Percentiles rank a stretch among this genome's conserved stretches.
phyloP scores from a whole-genome alignment of 1,140 invertebrate genomes.

The Drosophila azteca region DNA sequence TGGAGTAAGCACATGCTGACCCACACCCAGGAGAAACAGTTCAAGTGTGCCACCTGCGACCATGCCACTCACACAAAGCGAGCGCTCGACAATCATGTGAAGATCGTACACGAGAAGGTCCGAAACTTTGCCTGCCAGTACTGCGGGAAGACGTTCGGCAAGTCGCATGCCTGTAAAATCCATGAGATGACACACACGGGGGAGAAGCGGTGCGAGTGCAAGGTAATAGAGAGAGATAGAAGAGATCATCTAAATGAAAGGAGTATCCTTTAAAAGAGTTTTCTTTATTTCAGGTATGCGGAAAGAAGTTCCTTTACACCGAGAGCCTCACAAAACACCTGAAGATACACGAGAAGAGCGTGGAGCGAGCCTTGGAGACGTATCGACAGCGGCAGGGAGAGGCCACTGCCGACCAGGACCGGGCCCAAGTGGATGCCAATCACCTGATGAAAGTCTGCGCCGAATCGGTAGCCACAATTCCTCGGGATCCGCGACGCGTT shows the following conservation, averaged over 20 bases:
- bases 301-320: slow-evolving; percentile 70
- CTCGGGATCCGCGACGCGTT: slow-evolving; percentile 68
- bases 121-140: slow-evolving; percentile 77
- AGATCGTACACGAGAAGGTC: slow-evolving; percentile 79
- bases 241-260: background rate
- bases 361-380: slow-evolving; percentile 69
- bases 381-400: slow-evolving; percentile 69
- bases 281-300: slow-evolving; percentile 39
- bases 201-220: slow-evolving; percentile 83
- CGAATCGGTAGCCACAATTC: slow-evolving; percentile 76
- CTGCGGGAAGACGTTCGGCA: slow-evolving; percentile 80
- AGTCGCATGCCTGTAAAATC: slow-evolving; percentile 79
- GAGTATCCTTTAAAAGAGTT: background rate
- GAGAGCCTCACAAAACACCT: slow-evolving; percentile 76
- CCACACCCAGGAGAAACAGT: slow-evolving; percentile 79
- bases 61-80: slow-evolving; percentile 77
- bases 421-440: slow-evolving; percentile 47
- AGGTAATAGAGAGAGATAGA: slow-evolving; percentile 38
- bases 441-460: slow-evolving; percentile 72
- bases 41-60: slow-evolving; percentile 71
- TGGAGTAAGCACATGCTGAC: slow-evolving; percentile 79
- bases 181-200: slow-evolving; percentile 84
- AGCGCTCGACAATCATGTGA: slow-evolving; percentile 71
- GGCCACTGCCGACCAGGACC: background rate
- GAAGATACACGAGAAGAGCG: slow-evolving; percentile 78